Percentiles rank a stretch among this genome's conserved stretches.
These are phyloP conservation scores for Rhinichthys klamathensis DNA, from an alignment of 2,113 vertebrate species.

Conservation along the genomic window DNA sequence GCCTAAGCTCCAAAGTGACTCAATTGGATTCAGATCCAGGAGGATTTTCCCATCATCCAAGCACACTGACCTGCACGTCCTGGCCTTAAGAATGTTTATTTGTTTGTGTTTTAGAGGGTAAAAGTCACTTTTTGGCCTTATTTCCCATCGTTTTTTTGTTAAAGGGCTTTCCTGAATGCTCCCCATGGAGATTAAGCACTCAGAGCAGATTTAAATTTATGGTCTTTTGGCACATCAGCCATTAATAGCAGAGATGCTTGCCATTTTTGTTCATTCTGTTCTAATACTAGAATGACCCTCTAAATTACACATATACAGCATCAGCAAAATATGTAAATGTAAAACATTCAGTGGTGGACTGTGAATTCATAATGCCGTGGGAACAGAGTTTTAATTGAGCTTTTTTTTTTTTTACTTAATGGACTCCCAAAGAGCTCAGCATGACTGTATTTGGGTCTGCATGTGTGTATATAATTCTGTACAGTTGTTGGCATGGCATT, in stretches of 20 bases:
- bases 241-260: slow-evolving; percentile 5
- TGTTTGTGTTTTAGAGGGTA: slow-evolving; percentile 34
- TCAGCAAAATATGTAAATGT: slow-evolving; percentile 16
- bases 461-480: slow-evolving; percentile 31
- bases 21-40: slow-evolving; percentile 20
- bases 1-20: slow-evolving; percentile 20
- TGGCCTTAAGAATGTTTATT: slow-evolving; percentile 27
- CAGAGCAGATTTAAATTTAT: slow-evolving; percentile 25
- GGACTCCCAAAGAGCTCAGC: slow-evolving; percentile 14
- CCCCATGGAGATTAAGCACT: slow-evolving; percentile 31
- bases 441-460: slow-evolving; percentile 51
- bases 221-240: background rate
- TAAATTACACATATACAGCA: background rate
- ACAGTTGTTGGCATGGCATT: slow-evolving; percentile 39
- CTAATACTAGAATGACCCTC: background rate
- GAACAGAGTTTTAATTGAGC: slow-evolving; percentile 26
- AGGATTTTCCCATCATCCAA: slow-evolving; percentile 35
- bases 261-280: background rate
- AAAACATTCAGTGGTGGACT: background rate
- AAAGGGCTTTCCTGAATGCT: slow-evolving; percentile 25
- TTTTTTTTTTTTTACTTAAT: slow-evolving; percentile 19
- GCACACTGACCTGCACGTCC: slow-evolving; percentile 25
- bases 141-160: slow-evolving; percentile 47
- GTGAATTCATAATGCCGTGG: slow-evolving; percentile 14
- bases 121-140: slow-evolving; percentile 23